Evolutionary conservation across 2,113 vertebrate genomes (phyloP).

Genomic region (Raja brachyura): DNA sequence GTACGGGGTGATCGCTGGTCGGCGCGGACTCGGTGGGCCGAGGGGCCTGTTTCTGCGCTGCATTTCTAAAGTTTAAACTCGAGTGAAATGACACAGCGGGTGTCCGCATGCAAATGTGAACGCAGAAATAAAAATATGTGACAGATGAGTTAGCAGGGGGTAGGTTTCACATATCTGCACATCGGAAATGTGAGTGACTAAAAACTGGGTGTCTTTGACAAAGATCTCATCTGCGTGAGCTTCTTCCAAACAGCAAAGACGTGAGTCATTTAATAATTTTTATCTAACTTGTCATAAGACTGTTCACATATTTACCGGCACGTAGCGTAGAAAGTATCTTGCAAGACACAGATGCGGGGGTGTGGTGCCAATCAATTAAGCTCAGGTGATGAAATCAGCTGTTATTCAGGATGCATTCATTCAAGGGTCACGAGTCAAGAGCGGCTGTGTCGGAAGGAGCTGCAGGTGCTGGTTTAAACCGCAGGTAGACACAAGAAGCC

Average conservation of each 20-base stretch:
- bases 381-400: not conserved
- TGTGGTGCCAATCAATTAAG: not conserved
- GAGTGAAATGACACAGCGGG: not conserved
- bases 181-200: not conserved
- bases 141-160: not conserved
- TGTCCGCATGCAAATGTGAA: not conserved
- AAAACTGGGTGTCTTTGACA: not conserved
- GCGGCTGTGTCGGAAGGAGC: too few relatives aligned
- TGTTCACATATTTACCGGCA: not conserved
- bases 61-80: too few relatives aligned
- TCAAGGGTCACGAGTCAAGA: too few relatives aligned
- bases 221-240: not conserved
- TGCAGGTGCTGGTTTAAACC: too few relatives aligned
- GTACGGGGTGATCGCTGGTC: too few relatives aligned
- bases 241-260: not conserved
- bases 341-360: not conserved
- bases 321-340: not conserved
- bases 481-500: too few relatives aligned
- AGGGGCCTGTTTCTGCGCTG: too few relatives aligned
- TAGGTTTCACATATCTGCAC: not conserved
- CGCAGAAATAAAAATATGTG: not conserved
- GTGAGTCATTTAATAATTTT: conserved; percentile 18
- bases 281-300: not conserved
- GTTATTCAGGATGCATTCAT: not conserved
- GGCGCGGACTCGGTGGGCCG: too few relatives aligned